Evolutionary conservation across 1,140 invertebrate species (phyloP).

Genomic region (Dryas iulia): DNA sequence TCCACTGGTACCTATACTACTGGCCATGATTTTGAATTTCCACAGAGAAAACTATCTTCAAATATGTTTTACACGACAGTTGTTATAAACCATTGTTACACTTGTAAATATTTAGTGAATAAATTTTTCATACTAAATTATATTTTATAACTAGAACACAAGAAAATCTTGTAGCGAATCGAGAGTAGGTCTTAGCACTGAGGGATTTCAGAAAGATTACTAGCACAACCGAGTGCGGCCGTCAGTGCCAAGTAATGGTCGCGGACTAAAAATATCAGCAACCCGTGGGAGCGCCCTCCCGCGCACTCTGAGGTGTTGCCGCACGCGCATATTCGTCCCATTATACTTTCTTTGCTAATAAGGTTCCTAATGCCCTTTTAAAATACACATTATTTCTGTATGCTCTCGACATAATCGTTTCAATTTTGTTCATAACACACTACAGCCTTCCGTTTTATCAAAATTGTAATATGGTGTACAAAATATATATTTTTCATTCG

Average conservation of each 20-base stretch:
- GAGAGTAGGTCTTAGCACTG: slow-evolving; percentile 65
- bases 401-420: background rate
- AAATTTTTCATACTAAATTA: background rate
- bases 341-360: slow-evolving; percentile 43
- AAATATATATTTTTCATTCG: background rate
- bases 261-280: slow-evolving; percentile 79
- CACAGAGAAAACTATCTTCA: background rate
- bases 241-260: slow-evolving; percentile 78
- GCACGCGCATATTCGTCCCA: slow-evolving; percentile 72
- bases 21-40: slow-evolving; percentile 49
- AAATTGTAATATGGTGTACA: background rate
- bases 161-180: slow-evolving; percentile 44
- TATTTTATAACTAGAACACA: background rate
- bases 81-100: slow-evolving; percentile 51
- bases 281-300: slow-evolving; percentile 80
- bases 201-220: slow-evolving; percentile 75
- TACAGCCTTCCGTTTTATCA: no score
- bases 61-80: slow-evolving; percentile 55
- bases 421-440: no score
- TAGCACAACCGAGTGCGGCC: slow-evolving; percentile 74
- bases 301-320: slow-evolving; percentile 71
- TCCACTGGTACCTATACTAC: slow-evolving; percentile 51
- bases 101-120: slow-evolving; percentile 24
- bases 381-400: background rate
- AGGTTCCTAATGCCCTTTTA: background rate